Conservation (phyloP, 2,797 vertebrate species). For the Masticophis lateralis region DNA sequence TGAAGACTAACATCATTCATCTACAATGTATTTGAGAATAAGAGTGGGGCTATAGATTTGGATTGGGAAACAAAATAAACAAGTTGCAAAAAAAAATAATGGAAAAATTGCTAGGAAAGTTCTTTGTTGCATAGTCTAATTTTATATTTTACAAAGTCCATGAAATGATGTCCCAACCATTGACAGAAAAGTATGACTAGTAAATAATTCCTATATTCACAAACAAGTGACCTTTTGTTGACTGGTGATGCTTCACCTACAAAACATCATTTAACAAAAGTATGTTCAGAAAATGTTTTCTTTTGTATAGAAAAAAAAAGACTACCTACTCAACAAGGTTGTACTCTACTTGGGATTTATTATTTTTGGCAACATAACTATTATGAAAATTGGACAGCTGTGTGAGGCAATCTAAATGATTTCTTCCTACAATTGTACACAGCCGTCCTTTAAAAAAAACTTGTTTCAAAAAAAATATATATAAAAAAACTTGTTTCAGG, state of each 20-base stretch:
- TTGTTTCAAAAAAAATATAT: no score
- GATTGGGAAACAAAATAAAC: not conserved
- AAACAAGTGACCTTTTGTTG: not conserved
- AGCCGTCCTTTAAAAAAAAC: not conserved
- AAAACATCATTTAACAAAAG: not conserved
- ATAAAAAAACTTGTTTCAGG: not conserved
- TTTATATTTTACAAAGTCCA: not conserved
- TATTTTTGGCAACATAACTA: not conserved
- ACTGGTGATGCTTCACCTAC: not conserved
- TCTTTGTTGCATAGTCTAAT: not conserved
- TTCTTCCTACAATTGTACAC: not conserved
- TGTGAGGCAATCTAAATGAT: slow-evolving; percentile 16
- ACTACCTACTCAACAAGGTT: not conserved
- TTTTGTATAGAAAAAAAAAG: not conserved
- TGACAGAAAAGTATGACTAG: not conserved
- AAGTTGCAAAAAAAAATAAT: not conserved
- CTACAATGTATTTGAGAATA: not conserved
- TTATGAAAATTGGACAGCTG: not conserved
- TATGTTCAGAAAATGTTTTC: not conserved
- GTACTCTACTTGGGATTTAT: not conserved
- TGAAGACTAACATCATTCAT: not conserved
- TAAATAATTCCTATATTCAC: not conserved
- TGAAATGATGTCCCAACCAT: not conserved
- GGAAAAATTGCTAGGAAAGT: not conserved
- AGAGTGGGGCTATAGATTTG: not conserved